Base-by-base conservation (phyloP, 2,888 invertebrate species). In the Ophion ventricosus region DNA sequence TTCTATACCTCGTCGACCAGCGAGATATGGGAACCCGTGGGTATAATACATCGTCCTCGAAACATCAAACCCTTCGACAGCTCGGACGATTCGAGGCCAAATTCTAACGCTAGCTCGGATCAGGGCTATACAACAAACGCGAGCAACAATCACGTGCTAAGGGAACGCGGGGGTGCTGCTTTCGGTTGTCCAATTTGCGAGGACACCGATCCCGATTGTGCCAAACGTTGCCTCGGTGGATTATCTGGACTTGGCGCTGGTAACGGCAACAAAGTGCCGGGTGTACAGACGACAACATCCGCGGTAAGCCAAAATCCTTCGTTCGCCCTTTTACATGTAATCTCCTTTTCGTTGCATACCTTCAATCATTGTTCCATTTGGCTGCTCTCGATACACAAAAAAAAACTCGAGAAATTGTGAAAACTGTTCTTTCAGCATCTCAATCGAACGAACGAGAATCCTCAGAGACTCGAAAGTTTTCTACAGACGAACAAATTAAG, bases 1-100 rank as follows among this genome's bases (percentile, higher is more conserved):
- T 95, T 95, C 89, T 96, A 96, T 91, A 95, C 95, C 67, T 96
- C 95, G 89, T 95, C 95, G 69, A 95, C 96, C 73, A 95, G 95
- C 85, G 96, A 96, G 92, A 94, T 96, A 85, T 96, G 95, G 95
- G 95, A 96, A 90, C 96, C 96, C 11, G 91, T 94, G 35, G 93
- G 93, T 61, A 92, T 93, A 49, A 88, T 93, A 4, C 92, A 93
- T 74, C 91, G 92, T 40, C 89, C 90, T 7, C 87, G 92, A 3
- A 92, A 92, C 85, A 88, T 91, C 82, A 93, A 92, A 73, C 92
- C 92, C 23, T 92, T 93, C 87, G 93, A 93, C 85, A 92, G 92
- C 80, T 92, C 92, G 43, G 93, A 93, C 85, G 93, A 93, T 61
- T 93, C 93, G 26, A 88, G 93, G 54, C 93, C 93, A 5, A 92